Evolutionary conservation across 2,888 invertebrate genomes (phyloP).

Genomic region (Chymomyza procnemis): DNA sequence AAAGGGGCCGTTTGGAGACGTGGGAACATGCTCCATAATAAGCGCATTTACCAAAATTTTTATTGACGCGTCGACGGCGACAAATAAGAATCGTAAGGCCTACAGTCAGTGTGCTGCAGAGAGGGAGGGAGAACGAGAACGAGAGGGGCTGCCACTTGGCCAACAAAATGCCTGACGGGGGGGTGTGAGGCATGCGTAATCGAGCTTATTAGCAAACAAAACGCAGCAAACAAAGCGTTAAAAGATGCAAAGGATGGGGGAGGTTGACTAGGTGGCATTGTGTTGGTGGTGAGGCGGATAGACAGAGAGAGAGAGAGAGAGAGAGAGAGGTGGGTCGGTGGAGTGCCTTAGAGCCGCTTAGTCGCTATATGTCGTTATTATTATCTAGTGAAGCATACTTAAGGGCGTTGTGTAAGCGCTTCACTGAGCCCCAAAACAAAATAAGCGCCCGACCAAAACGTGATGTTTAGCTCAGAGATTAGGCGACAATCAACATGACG

Average conservation of each 20-base stretch:
- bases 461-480: slow-evolving; percentile 58
- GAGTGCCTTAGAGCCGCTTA: slow-evolving; percentile 10
- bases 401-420: slow-evolving; percentile 10
- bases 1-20: neutral
- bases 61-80: slow-evolving; percentile 45
- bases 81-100: slow-evolving; percentile 6
- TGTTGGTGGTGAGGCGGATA: no score
- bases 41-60: slow-evolving; percentile 38
- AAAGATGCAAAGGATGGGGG: neutral
- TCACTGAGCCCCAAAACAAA: slow-evolving; percentile 7
- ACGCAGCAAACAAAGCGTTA: slow-evolving; percentile 2
- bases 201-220: slow-evolving; percentile 55
- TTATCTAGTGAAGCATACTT: slow-evolving; percentile 52
- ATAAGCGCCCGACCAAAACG: slow-evolving; percentile 13
- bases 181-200: slow-evolving; percentile 47
- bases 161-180: no score
- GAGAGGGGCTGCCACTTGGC: neutral
- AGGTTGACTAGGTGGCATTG: neutral
- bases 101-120: neutral
- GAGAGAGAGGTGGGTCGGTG: no score
- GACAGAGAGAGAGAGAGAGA: no score
- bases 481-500: slow-evolving; percentile 51
- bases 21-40: slow-evolving; percentile 12
- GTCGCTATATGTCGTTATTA: slow-evolving; percentile 40
- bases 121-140: no score